Evolutionary conservation across 2,888 invertebrate genomes (phyloP).

Genomic region (Archaeoteleia sp.): DNA sequence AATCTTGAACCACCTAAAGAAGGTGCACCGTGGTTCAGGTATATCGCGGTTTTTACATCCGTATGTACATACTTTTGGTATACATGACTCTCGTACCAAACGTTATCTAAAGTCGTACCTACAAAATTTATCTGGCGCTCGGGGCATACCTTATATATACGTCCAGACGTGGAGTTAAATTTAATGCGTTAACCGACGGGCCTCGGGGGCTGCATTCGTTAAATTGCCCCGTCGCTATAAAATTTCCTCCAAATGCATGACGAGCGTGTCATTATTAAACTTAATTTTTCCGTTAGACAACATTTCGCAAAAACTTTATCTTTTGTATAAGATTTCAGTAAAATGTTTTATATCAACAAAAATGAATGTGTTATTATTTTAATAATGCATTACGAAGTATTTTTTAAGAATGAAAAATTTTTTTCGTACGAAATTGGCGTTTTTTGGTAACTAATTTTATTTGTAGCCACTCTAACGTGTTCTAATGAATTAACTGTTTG

Average conservation of each 20-base stretch:
- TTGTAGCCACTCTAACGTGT: no score
- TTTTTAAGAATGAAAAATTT: no score
- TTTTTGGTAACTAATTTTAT: no score
- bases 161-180: slow-evolving; percentile 53
- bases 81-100: slow-evolving; percentile 35
- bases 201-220: slow-evolving; percentile 54
- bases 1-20: slow-evolving; percentile 2
- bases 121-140: slow-evolving; percentile 52
- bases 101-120: slow-evolving; percentile 52
- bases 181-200: slow-evolving; percentile 55
- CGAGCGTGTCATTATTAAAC: no score
- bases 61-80: slow-evolving; percentile 26
- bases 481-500: no score
- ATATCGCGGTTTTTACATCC: slow-evolving; percentile 18
- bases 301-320: no score
- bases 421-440: no score
- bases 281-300: no score
- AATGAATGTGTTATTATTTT: no score
- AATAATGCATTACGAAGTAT: no score
- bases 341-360: no score
- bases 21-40: background rate
- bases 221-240: slow-evolving; percentile 45
- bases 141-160: slow-evolving; percentile 51
- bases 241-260: slow-evolving; percentile 15
- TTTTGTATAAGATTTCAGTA: no score